Evolutionary conservation across 2,113 vertebrate genomes (phyloP).

Genomic region (Holacanthus passer): DNA sequence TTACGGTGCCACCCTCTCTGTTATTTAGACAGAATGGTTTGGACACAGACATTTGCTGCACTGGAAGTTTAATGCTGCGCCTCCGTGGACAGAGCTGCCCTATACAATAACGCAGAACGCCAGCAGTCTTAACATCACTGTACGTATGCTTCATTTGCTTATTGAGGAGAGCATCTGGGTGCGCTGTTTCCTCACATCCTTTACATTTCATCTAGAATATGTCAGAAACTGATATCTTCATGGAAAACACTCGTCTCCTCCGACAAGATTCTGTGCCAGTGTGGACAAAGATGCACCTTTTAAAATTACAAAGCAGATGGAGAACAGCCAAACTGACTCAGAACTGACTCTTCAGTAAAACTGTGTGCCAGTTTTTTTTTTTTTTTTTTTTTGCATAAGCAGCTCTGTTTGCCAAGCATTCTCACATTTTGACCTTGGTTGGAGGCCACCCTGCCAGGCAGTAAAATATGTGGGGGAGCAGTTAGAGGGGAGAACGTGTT

Average conservation of each 20-base stretch:
- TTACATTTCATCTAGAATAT: slow-evolving; percentile 5
- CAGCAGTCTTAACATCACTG: slow-evolving; percentile 1
- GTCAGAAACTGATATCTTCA: slow-evolving; percentile 23
- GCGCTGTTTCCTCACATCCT: slow-evolving; percentile 13
- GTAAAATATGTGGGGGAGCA: slow-evolving; percentile 47
- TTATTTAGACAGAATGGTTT: slow-evolving; percentile 70
- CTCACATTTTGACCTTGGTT: slow-evolving; percentile 70
- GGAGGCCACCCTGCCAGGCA: slow-evolving; percentile 55
- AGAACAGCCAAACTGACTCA: slow-evolving; percentile 44
- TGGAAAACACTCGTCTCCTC: slow-evolving; percentile 25
- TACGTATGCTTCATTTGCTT: neutral
- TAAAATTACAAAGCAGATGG: slow-evolving; percentile 58
- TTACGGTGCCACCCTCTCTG: slow-evolving; percentile 71
- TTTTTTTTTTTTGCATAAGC: slow-evolving; percentile 46
- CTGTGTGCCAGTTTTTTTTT: slow-evolving; percentile 27
- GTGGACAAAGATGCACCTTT: slow-evolving; percentile 55
- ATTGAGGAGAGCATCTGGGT: neutral
- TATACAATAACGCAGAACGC: neutral
- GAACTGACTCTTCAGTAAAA: slow-evolving; percentile 46
- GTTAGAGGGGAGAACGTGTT: slow-evolving; percentile 55
- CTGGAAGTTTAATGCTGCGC: slow-evolving; percentile 36
- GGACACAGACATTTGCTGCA: slow-evolving; percentile 55
- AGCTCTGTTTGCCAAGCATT: slow-evolving; percentile 48
- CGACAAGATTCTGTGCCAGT: neutral
- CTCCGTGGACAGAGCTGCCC: neutral